Conservation (phyloP, 2,888 invertebrate genomes). For the Philonicus albiceps region DNA sequence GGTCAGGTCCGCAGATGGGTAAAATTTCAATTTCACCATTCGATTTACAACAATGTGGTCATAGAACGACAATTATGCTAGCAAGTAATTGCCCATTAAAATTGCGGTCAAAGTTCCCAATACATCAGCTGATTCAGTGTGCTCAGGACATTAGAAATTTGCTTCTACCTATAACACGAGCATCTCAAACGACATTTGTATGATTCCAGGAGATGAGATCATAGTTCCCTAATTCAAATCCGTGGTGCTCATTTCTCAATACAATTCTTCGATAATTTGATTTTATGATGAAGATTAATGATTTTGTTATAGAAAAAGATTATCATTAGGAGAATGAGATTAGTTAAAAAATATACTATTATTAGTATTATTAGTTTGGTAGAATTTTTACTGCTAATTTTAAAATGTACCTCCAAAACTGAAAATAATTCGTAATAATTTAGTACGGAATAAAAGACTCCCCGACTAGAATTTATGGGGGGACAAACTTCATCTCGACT, state of each 20-base stretch:
- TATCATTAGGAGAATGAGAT: not conserved
- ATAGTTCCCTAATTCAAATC: not conserved
- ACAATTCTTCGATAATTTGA: not conserved
- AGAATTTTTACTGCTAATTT: not conserved
- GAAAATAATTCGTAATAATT: too few relatives aligned
- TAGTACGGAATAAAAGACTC: too few relatives aligned
- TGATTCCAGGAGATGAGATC: not conserved
- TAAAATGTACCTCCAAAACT: too few relatives aligned
- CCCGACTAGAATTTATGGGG: too few relatives aligned
- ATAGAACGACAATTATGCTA: not conserved
- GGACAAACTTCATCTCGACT: too few relatives aligned
- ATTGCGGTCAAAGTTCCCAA: not conserved
- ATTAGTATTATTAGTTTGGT: too few relatives aligned
- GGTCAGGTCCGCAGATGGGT: slow-evolving; percentile 31
- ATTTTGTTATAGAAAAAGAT: too few relatives aligned
- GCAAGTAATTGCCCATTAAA: not conserved
- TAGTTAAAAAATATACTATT: too few relatives aligned
- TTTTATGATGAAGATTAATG: not conserved
- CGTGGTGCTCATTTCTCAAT: not conserved
- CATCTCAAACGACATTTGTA: not conserved
- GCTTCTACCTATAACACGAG: not conserved
- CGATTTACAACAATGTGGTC: not conserved
- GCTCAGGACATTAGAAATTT: not conserved
- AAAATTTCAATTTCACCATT: slow-evolving; percentile 2
- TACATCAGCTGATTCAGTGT: not conserved